These are phyloP conservation scores for Tiliqua scincoides DNA, from an alignment of 2,113 vertebrate genomes.

Conservation along the genomic window DNA sequence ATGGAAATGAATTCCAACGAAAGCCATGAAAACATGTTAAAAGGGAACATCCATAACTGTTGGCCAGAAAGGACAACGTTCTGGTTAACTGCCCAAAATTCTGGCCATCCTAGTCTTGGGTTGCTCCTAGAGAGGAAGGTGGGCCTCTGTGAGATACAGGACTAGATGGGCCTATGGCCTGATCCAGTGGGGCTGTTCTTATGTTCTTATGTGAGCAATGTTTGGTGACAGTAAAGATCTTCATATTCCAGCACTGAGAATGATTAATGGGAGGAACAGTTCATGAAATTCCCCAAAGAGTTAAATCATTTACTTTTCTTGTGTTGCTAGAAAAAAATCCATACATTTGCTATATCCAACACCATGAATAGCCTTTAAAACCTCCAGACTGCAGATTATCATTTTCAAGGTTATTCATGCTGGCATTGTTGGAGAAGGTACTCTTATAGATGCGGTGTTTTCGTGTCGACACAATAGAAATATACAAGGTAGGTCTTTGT, in stretches of 20 bases:
- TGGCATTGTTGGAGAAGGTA: background rate
- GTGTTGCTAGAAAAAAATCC: background rate
- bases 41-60: no score
- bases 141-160: no score
- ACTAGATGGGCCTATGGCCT: no score
- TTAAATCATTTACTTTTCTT: background rate
- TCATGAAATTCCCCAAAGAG: background rate
- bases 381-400: constrained; percentile 13
- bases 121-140: background rate
- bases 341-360: background rate
- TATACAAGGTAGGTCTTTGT: background rate
- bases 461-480: background rate
- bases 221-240: background rate
- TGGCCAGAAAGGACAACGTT: background rate
- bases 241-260: background rate
- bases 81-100: background rate
- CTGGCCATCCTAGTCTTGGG: no score
- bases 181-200: no score
- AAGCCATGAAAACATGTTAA: no score
- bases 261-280: background rate
- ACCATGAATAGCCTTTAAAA: constrained; percentile 2
- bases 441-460: background rate
- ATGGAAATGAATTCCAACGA: no score
- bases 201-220: no score
- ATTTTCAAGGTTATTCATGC: background rate